Conservation (phyloP, 2,797 vertebrate genomes). For the Hippocampus kuda region DNA sequence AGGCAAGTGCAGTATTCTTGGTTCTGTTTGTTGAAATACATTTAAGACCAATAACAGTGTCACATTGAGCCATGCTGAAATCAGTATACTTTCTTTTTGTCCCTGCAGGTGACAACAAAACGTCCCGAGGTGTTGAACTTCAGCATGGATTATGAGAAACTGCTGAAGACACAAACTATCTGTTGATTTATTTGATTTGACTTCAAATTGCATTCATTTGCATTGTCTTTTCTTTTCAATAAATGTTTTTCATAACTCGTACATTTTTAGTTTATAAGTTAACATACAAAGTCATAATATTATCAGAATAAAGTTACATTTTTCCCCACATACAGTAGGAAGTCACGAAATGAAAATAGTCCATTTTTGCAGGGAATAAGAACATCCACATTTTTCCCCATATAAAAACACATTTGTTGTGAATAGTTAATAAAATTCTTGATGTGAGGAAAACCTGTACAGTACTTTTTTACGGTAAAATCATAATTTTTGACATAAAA, state of each 20-base stretch:
- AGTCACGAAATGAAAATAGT: neutral
- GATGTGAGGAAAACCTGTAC: too few relatives aligned
- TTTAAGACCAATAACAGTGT: neutral
- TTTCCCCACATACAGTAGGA: too few relatives aligned
- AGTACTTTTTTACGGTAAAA: too few relatives aligned
- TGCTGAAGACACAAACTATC: neutral
- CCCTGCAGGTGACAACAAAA: constrained; percentile 23
- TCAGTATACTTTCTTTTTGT: constrained; percentile 7
- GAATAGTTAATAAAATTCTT: too few relatives aligned
- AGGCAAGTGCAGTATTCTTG: constrained; percentile 23
- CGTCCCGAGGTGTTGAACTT: constrained; percentile 16
- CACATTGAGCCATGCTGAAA: neutral
- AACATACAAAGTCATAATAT: too few relatives aligned
- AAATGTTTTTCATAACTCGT: neutral
- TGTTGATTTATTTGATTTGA: neutral
- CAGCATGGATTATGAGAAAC: constrained; percentile 13
- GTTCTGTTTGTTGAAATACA: neutral
- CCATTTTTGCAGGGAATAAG: too few relatives aligned
- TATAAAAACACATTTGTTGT: neutral
- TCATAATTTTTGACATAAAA: too few relatives aligned
- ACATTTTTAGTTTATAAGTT: neutral
- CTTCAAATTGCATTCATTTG: neutral
- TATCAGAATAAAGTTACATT: too few relatives aligned
- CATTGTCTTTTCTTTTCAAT: neutral
- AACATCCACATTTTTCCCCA: too few relatives aligned